Percentiles rank a stretch among this genome's conserved stretches.
phyloP scores from a whole-genome alignment of 1,140 invertebrate species.

The Pygmarrhopalites habei region DNA sequence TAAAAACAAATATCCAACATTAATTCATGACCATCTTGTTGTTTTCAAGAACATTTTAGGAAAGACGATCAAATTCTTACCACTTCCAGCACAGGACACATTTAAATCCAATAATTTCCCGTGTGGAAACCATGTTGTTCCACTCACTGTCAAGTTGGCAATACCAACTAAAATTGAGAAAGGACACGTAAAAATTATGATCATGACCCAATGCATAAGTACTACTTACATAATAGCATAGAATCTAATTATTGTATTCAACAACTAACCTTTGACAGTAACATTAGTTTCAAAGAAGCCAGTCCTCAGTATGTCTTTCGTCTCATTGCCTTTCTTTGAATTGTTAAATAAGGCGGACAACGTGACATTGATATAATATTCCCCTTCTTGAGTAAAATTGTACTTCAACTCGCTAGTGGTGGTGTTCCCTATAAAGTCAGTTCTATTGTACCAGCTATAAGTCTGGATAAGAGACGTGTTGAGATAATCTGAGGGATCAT shows the following conservation, averaged over 20 bases:
- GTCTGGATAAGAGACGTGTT: constrained; percentile 16
- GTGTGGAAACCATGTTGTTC: constrained; percentile 57
- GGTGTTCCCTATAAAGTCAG: constrained; percentile 23
- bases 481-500: constrained; percentile 31
- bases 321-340: too few species aligned
- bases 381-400: constrained; percentile 30
- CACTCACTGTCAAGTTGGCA: constrained; percentile 30
- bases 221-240: not conserved
- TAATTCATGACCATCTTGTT: too few species aligned
- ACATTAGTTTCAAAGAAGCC: constrained; percentile 28
- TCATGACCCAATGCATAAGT: not conserved
- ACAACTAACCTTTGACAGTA: constrained; percentile 25
- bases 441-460: constrained; percentile 30
- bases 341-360: constrained; percentile 25
- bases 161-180: constrained; percentile 31
- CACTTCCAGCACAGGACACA: too few species aligned
- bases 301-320: constrained; percentile 7
- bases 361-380: constrained; percentile 17
- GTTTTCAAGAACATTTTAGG: too few species aligned
- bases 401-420: constrained; percentile 11
- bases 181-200: not conserved
- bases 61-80: too few species aligned
- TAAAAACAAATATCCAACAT: too few species aligned
- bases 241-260: not conserved
- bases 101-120: constrained; percentile 64